Percentiles rank a stretch among this genome's conserved stretches.
Conservation (phyloP, 1,140 invertebrate species). For the Galendromus occidentalis region DNA sequence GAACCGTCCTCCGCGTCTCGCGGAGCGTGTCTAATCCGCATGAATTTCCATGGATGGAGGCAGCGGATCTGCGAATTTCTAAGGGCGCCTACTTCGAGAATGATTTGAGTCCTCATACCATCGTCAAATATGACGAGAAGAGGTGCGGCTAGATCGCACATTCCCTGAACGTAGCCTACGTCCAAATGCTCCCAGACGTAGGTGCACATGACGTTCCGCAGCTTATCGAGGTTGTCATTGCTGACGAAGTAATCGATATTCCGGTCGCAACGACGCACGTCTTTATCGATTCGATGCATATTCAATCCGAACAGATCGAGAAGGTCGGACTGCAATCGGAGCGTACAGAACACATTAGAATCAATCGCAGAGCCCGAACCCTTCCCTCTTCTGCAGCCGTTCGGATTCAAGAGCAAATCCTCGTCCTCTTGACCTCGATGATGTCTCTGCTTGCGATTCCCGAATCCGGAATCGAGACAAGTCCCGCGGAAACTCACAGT, state of each 20-base stretch:
- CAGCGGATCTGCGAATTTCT: too few relatives aligned
- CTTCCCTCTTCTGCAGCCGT: constrained; percentile 10
- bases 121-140: constrained; percentile 77
- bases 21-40: background rate
- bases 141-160: constrained; percentile 86
- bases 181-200: constrained; percentile 87
- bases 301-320: constrained; percentile 71
- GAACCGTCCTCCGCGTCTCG: background rate
- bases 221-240: constrained; percentile 66
- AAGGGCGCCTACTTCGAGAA: too few relatives aligned
- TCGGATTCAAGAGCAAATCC: background rate
- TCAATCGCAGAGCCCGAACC: background rate
- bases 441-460: too few relatives aligned
- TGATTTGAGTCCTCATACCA: constrained; percentile 26
- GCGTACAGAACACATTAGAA: background rate
- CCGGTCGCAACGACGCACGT: constrained; percentile 79
- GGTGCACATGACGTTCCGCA: constrained; percentile 92
- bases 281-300: constrained; percentile 83
- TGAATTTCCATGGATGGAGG: too few relatives aligned
- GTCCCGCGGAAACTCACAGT: background rate
- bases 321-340: constrained; percentile 44
- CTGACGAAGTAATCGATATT: constrained; percentile 73
- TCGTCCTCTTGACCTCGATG: too few relatives aligned
- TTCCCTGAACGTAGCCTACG: constrained; percentile 71
- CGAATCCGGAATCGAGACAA: too few relatives aligned